Base-by-base conservation (phyloP, 2,113 vertebrate species). In the Nettapus auritus region DNA sequence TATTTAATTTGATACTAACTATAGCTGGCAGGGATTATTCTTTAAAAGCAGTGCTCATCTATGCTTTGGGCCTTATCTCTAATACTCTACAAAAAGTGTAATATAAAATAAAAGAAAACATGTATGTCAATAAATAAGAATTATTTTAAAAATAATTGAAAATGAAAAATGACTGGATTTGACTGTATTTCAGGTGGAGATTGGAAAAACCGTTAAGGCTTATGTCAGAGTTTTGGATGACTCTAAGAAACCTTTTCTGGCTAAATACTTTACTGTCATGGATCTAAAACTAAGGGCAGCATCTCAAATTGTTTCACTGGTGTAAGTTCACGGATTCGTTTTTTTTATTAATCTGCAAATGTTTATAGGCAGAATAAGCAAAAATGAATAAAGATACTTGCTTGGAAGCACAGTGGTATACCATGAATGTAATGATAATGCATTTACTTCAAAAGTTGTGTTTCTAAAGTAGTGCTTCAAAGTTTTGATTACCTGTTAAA, bases 161-260 rank as follows among this genome's bases (percentile, higher is more conserved):
- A 90, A 44, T 77, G 55, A 63, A 68, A 42, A 77, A 40, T 74
- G 13, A 68, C 60, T 89, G 63, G 8, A 40, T 70, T 9, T 84
- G n/a, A 57, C 63, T 93, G 42, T 87, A 23, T 98, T 97, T 52
- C 95, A 99, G 99, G 99, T 99, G 95, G 99, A 99, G 98, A 99
- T 99, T 40, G 98, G 99, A 26, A 99, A 99, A 97, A 98, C 97
- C 5, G 99, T 99, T 68, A 98, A 96, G 89, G 99, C 99, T 9
- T 98, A 98, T 17, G 98, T 99, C 83, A 98, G 99, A 19, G 99
- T 99, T 70, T 93, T 99, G 97, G 99, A 99, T 96, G 98, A 98
- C 44, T 97, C 98, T 50, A 99, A 98, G 96, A 99, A 99, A 96
- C 99, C 99, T n/a, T 99, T 99, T 95, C 97, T 98, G 53, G 97